phyloP scores from a whole-genome alignment of 2,888 invertebrate genomes.

The Acanthopleura granulata region DNA sequence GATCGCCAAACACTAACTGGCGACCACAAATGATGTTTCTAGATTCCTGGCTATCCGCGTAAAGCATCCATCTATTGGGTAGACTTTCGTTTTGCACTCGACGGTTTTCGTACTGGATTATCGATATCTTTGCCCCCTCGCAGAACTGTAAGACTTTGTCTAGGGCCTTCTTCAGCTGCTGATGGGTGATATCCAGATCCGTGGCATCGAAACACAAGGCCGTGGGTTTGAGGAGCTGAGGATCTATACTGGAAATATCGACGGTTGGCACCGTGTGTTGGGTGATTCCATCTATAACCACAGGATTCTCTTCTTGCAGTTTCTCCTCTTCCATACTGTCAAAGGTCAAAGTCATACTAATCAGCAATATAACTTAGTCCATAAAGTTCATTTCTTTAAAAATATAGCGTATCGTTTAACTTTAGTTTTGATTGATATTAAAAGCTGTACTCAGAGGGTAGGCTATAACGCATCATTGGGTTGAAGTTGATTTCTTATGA shows the following conservation, averaged over 20 bases:
- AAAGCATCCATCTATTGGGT: slow-evolving; percentile 1
- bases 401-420: too few species aligned
- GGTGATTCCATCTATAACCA: neutral
- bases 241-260: neutral
- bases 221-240: neutral
- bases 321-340: too few species aligned
- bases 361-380: too few species aligned
- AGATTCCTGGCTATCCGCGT: neutral
- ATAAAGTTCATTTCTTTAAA: too few species aligned
- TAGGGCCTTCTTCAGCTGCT: neutral
- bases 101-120: neutral
- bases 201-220: slow-evolving; percentile 5
- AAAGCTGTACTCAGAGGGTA: too few species aligned
- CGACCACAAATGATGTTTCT: neutral
- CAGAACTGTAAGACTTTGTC: neutral
- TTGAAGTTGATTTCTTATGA: too few species aligned
- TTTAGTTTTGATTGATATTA: too few species aligned
- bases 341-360: too few species aligned
- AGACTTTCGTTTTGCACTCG: neutral
- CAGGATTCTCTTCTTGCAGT: neutral
- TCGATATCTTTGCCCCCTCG: neutral
- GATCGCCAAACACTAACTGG: neutral
- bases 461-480: too few species aligned
- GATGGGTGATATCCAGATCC: neutral
- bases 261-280: neutral